phyloP scores from a whole-genome alignment of 1,140 invertebrate genomes.

The Drosophila virilis region DNA sequence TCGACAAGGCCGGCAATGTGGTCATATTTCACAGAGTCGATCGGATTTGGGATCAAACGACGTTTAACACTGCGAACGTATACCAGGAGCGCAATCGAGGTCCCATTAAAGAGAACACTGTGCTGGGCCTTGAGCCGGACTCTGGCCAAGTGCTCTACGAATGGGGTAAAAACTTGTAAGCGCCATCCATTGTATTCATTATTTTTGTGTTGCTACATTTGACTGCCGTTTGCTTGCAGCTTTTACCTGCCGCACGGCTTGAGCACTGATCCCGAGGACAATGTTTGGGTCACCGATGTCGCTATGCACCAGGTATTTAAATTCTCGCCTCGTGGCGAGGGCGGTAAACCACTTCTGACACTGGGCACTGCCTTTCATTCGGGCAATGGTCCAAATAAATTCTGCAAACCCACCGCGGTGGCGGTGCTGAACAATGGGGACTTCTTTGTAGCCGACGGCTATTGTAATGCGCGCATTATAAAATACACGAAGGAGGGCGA shows the following conservation, averaged over 20 bases:
- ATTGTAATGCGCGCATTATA: conserved; percentile 96
- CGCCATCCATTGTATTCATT: conserved; percentile 21
- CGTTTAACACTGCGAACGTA: conserved; percentile 88
- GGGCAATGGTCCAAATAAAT: conserved; percentile 90
- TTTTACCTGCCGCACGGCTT: conserved; percentile 98
- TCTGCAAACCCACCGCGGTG: conserved; percentile 97
- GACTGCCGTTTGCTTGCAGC: conserved; percentile 84
- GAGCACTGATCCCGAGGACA: conserved; percentile 92
- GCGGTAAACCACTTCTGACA: conserved; percentile 82
- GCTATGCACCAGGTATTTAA: conserved; percentile 97
- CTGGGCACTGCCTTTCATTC: conserved; percentile 89
- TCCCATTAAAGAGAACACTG: conserved; percentile 90
- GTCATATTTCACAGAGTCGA: conserved; percentile 93
- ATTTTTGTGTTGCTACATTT: background rate
- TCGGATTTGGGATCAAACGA: conserved; percentile 88
- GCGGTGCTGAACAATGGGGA: conserved; percentile 92
- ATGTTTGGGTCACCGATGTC: conserved; percentile 95
- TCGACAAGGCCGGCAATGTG: conserved; percentile 90
- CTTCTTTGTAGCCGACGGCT: conserved; percentile 97
- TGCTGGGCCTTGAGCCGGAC: conserved; percentile 89
- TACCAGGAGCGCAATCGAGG: conserved; percentile 87
- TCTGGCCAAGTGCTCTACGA: conserved; percentile 89
- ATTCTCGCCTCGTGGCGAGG: conserved; percentile 85
- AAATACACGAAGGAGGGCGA: conserved; percentile 92
- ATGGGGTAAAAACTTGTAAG: conserved; percentile 93